Base-by-base conservation (phyloP, 1,140 invertebrate genomes). In the Anadara kagoshimensis region DNA sequence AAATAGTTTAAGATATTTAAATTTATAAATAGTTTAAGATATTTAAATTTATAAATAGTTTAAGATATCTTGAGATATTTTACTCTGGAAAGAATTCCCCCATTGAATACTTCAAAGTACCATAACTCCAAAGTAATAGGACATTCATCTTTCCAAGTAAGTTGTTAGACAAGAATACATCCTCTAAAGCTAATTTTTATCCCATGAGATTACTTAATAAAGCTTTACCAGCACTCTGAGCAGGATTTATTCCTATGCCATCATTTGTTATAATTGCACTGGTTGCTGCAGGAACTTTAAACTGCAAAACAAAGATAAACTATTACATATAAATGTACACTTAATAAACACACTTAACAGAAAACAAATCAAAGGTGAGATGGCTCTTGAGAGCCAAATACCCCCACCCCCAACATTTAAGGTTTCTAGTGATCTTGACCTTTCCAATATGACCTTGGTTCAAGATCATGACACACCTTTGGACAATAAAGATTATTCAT, bases 211-310 rank as follows among this genome's bases (percentile, higher is more conserved):
- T 71, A 3, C 36, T 2, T 16, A 14, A 22, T 16, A 18, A 16
- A 12, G 58, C 1, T 10, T 1, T 24, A 95, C 96, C 97, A 78
- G 98, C 98, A 58, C 95, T 98, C 91, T 99, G 98, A 87, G 98
- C 95, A n/a, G 98, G 98, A 91, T 99, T 99, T 66, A 99, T 99
- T 62, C 98, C 98, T 83, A 99, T 96, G 62, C 98, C 98, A 91
- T 99, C 98, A 91, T 99, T 97, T 18, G 98, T 99, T 78, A 99
- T 99, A 79, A 99, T 99, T 22, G 98, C 98, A 83, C 97, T 99
- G 5, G 98, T 99, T 75, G 95, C 96, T 41, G 98, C 93, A 58
- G 96, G 94, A 43, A 99, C 98, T 90, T 97, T 96, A 87, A 99
- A 99, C 92, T 91, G 73, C 29, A 87, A 85, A 73, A 64, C 69